Base-by-base conservation (phyloP, 2,797 vertebrate species). In the Microctenopoma stevenorrisi region DNA sequence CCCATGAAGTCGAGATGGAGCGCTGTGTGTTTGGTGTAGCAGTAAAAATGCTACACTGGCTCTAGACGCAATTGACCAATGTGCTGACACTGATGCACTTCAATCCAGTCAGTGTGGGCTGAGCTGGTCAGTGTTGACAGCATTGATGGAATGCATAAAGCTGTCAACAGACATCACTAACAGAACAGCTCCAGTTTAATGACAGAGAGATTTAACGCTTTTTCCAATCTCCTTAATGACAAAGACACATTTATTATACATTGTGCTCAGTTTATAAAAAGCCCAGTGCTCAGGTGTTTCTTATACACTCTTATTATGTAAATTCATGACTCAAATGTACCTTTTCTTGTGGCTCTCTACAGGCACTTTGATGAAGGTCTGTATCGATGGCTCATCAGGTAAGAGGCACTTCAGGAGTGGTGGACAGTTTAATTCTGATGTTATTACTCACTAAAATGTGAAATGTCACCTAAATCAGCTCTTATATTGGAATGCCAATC, bases 361-460 rank as follows among this genome's bases (percentile, higher is more conserved):
- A 98, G 98, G 90, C 93, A 95, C 91, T 99, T 99, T 92, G 97
- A 99, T 0, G 96, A 96, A 78, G 98, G 97, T 22, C 94, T 99
- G n/a, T 97, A 99, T 90, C 94, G 88, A 83, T 99, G 98, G 94
- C 94, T 99, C 78, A 94, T 99, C 89, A 96, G 97, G 97, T 99
- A 95, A 95, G 95, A 95, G 94, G 76, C 70, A 74, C 84, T 85
- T 73, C 42, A 79, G 59, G 64, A 78, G 56, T 37, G 1, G 33
- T 52, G 70, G 81, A 74, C 67, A 11, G 64, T 82, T 68, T 86
- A 84, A 86, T 84, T 86, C 78, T 86, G 46, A 86, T 78, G 70
- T 78, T 82, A 82, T 83, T 85, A 50, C 56, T 47, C 53, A 67
- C 48, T 64, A 62, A 85, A 87, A 75, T 70, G 65, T 43, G 48